Evolutionary conservation across 1,140 invertebrate species (phyloP).

Genomic region (Drosophila cardini): DNA sequence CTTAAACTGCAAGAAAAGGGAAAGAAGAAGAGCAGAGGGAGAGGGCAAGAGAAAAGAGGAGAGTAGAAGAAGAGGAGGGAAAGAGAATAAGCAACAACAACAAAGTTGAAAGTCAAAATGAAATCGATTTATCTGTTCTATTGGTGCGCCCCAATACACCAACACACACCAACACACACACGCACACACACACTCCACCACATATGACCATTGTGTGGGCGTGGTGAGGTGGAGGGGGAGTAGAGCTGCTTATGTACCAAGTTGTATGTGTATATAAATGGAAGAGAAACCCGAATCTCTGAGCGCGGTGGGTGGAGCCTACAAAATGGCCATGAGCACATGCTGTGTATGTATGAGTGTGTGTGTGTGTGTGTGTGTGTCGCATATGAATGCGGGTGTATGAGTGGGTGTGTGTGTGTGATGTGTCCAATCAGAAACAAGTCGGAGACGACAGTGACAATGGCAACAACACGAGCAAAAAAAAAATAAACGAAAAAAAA

Average conservation of each 20-base stretch:
- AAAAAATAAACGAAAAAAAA: conserved; percentile 30
- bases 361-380: conserved; percentile 38
- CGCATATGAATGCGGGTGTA: conserved; percentile 30
- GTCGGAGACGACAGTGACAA: conserved; percentile 27
- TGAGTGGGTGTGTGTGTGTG: conserved; percentile 50
- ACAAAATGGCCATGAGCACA: conserved; percentile 61
- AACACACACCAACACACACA: conserved; percentile 36
- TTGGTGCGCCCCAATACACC: conserved; percentile 48
- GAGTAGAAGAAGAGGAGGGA: conserved; percentile 10
- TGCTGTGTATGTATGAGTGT: conserved; percentile 2
- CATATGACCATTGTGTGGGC: conserved; percentile 50
- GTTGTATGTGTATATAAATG: conserved; percentile 32
- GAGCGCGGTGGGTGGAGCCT: conserved; percentile 73
- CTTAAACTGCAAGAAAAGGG: conserved; percentile 43
- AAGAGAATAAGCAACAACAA: conserved; percentile 25
- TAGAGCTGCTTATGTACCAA: conserved; percentile 50
- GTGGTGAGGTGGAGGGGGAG: not conserved
- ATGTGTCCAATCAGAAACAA: conserved; percentile 79
- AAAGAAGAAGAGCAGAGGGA: not conserved
- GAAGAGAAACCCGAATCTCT: conserved; percentile 46
- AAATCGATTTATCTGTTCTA: conserved; percentile 81
- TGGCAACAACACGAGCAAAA: conserved; percentile 27
- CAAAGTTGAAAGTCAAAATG: conserved; percentile 51
- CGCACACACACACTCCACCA: conserved; percentile 17
- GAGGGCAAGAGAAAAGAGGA: too few species aligned